Conservation (phyloP, 2,888 invertebrate species). For the Hymenopus coronatus region DNA sequence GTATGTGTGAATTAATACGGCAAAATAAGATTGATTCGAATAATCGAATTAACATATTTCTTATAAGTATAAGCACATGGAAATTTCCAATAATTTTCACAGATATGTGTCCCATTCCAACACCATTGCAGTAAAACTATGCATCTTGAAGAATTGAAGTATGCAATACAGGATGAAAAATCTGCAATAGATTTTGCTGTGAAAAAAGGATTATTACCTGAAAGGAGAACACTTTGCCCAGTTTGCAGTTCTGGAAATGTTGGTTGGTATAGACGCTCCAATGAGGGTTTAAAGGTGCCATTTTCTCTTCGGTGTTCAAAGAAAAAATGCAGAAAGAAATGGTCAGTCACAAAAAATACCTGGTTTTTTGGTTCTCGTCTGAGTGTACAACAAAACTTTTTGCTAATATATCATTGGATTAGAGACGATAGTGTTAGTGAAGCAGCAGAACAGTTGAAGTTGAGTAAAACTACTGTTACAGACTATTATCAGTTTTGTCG, state of each 20-base stretch:
- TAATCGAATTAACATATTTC: too few relatives aligned
- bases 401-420: conserved; percentile 27
- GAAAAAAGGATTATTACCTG: conserved; percentile 22
- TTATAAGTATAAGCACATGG: too few relatives aligned
- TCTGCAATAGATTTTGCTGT: conserved; percentile 27
- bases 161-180: conserved; percentile 21
- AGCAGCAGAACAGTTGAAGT: conserved; percentile 22
- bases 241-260: conserved; percentile 25
- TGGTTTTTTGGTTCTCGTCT: conserved; percentile 31
- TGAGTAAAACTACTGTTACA: conserved; percentile 28
- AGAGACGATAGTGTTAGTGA: conserved; percentile 25
- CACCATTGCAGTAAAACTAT: background rate
- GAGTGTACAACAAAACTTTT: conserved; percentile 24
- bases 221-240: conserved; percentile 22
- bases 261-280: conserved; percentile 29
- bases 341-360: conserved; percentile 29
- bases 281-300: conserved; percentile 28
- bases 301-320: conserved; percentile 27
- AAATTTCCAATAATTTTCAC: too few relatives aligned
- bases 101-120: background rate
- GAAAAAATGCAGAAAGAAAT: conserved; percentile 28
- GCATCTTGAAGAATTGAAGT: conserved; percentile 25
- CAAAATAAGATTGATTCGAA: too few relatives aligned
- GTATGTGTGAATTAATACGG: too few relatives aligned
- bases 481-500: conserved; percentile 30